Evolutionary conservation across 2,797 vertebrate species (phyloP).

Genomic region (Dendrocincla fuliginosa): DNA sequence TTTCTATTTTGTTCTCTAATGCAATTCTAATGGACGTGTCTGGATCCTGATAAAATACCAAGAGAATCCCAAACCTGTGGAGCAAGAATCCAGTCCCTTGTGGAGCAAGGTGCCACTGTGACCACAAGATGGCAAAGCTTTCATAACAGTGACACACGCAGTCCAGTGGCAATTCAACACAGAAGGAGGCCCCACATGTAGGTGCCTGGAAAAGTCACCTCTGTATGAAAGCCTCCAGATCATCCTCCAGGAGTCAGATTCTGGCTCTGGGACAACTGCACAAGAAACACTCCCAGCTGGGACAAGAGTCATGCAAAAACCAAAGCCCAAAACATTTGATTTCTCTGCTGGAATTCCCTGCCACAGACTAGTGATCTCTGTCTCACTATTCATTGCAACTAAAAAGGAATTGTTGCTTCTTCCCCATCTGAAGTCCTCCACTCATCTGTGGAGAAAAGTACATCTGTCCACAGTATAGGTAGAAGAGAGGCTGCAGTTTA

Average conservation of each 20-base stretch:
- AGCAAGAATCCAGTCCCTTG: neutral
- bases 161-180: neutral
- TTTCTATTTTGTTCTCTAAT: neutral
- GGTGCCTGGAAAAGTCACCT: neutral
- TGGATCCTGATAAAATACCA: neutral
- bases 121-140: neutral
- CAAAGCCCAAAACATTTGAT: neutral
- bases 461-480: neutral
- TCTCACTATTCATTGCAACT: neutral
- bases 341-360: neutral
- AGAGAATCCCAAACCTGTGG: neutral
- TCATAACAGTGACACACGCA: accelerated
- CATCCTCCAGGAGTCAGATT: neutral
- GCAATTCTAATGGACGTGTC: neutral
- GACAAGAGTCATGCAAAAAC: neutral
- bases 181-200: neutral
- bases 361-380: neutral
- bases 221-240: neutral
- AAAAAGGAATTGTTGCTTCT: neutral
- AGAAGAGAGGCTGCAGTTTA: neutral
- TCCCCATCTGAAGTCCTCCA: neutral
- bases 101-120: neutral
- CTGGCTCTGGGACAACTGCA: neutral
- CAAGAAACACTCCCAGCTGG: neutral
- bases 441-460: neutral